A percentile compares a stretch with the other conserved stretches of the same genome.
Evolutionary conservation across 2,113 vertebrate species (phyloP).

Genomic region (Rhynchopsitta pachyrhyncha): DNA sequence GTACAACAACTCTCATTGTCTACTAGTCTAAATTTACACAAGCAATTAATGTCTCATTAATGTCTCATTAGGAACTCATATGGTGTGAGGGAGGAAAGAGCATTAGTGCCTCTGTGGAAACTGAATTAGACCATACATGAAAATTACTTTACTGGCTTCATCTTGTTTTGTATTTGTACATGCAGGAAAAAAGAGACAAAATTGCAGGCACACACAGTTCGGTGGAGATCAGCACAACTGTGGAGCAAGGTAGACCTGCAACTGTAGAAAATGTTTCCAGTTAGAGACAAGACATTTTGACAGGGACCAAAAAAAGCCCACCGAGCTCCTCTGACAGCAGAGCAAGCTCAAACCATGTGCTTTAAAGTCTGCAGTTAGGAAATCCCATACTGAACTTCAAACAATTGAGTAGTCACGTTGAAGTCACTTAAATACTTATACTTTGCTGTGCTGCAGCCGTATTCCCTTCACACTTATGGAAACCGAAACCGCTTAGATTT

Average conservation of each 20-base stretch:
- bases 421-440: neutral
- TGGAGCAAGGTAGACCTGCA: neutral
- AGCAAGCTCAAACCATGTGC: neutral
- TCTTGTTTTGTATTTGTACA: neutral
- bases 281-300: neutral
- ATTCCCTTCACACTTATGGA: neutral
- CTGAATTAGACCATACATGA: neutral
- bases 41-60: conserved; percentile 72
- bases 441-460: neutral
- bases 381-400: neutral
- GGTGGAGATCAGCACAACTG: accelerated
- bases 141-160: neutral
- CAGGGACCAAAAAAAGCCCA: neutral
- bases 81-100: conserved; percentile 4
- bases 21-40: conserved; percentile 65
- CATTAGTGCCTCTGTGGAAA: conserved; percentile 1
- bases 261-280: neutral
- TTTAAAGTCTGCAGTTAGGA: neutral
- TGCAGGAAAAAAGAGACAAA: neutral
- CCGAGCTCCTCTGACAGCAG: neutral
- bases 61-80: conserved; percentile 63
- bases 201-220: accelerated
- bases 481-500: neutral
- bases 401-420: neutral
- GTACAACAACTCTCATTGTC: conserved; percentile 57